Percentiles rank a stretch among this genome's conserved stretches.
phyloP scores from a whole-genome alignment of 2,113 vertebrate genomes.

The Vidua macroura region DNA sequence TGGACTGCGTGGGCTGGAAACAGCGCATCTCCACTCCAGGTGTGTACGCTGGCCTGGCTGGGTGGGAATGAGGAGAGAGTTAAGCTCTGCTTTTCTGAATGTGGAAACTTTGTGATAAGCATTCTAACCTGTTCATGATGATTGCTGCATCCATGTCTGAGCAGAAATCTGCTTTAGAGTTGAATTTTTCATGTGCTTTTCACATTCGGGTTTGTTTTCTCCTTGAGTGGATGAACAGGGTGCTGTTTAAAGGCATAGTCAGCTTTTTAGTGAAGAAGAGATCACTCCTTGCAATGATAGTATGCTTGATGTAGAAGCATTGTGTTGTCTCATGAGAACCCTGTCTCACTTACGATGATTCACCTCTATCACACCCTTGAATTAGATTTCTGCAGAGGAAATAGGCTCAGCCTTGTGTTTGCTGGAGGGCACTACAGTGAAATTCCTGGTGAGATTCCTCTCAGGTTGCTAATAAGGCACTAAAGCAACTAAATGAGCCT shows the following conservation, averaged over 20 bases:
- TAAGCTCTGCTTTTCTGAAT: not conserved
- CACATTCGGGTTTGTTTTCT: not conserved
- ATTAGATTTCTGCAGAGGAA: not conserved
- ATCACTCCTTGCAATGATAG: not conserved
- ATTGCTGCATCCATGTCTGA: not conserved
- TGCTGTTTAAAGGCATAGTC: not conserved
- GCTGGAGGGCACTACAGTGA: not conserved
- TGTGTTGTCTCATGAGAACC: not conserved
- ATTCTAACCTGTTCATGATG: not conserved
- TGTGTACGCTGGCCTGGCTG: constrained; percentile 32
- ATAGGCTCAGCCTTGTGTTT: not conserved
- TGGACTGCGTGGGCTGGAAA: constrained; percentile 79
- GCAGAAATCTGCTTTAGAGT: not conserved
- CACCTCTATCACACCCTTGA: not conserved
- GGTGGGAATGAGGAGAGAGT: not conserved
- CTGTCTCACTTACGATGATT: not conserved
- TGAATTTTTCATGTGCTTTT: not conserved
- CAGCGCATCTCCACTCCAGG: constrained; percentile 59
- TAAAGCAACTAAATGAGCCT: constrained; percentile 22
- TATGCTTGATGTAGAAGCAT: not conserved
- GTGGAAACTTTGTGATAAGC: not conserved
- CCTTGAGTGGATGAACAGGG: not conserved
- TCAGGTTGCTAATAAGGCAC: constrained; percentile 16
- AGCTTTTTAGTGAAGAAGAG: not conserved
- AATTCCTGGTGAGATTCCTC: not conserved